Evolutionary conservation across 2,888 invertebrate genomes (phyloP).

Genomic region (Nomada ruficornis): DNA sequence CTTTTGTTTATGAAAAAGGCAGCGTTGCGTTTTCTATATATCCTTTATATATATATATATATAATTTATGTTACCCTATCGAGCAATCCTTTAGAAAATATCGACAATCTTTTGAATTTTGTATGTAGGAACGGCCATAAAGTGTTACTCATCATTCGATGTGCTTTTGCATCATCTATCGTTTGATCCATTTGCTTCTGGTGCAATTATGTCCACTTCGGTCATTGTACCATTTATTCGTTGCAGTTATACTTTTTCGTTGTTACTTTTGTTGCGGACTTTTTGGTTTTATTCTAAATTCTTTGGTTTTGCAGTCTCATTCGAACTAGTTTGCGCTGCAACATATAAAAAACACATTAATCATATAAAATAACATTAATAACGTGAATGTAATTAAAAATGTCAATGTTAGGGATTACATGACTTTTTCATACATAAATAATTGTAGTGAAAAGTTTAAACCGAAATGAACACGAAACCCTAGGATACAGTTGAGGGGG

Average conservation of each 20-base stretch:
- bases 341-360: conserved; percentile 14
- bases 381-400: not conserved
- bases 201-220: not conserved
- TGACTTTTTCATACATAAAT: not conserved
- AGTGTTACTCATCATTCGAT: conserved; percentile 55
- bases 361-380: conserved; percentile 4
- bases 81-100: conserved; percentile 13
- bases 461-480: not conserved
- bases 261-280: not conserved
- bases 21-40: conserved; percentile 7
- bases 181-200: conserved; percentile 35
- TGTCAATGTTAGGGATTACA: not conserved
- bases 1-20: conserved; percentile 30
- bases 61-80: conserved; percentile 16
- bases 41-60: conserved; percentile 18
- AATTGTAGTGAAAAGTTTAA: not conserved
- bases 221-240: conserved; percentile 34
- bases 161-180: conserved; percentile 44
- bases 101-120: conserved; percentile 45
- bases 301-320: conserved; percentile 21
- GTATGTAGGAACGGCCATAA: conserved; percentile 32
- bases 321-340: conserved; percentile 32
- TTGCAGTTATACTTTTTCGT: conserved; percentile 11
- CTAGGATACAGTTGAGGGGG: not conserved
- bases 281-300: conserved; percentile 13